These are phyloP conservation scores for Drosophila heteroneura DNA, from an alignment of 2,888 invertebrate species.

Conservation along the genomic window DNA sequence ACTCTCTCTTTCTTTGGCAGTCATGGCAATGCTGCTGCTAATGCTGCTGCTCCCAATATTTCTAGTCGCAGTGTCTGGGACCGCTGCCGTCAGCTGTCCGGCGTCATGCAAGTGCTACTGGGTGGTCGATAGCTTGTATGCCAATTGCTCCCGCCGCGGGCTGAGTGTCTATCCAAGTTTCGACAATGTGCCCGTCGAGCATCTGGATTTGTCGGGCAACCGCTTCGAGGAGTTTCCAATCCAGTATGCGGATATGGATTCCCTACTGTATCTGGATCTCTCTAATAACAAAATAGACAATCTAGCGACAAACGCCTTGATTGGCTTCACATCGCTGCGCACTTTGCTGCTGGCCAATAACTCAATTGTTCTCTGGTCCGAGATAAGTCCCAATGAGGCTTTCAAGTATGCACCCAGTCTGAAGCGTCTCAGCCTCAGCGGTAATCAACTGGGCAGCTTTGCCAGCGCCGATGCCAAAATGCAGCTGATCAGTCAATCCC, in stretches of 20 bases:
- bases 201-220: slow-evolving; percentile 89
- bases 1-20: slow-evolving; percentile 1
- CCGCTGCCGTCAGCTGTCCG: slow-evolving; percentile 74
- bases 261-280: slow-evolving; percentile 87
- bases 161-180: slow-evolving; percentile 77
- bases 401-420: slow-evolving; percentile 86
- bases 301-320: slow-evolving; percentile 85
- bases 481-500: slow-evolving; percentile 87
- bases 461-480: slow-evolving; percentile 86
- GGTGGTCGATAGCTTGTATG: slow-evolving; percentile 82
- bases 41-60: slow-evolving; percentile 11
- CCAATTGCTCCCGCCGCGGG: slow-evolving; percentile 78
- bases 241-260: slow-evolving; percentile 86
- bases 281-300: slow-evolving; percentile 87
- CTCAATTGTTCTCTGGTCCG: slow-evolving; percentile 87
- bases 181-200: slow-evolving; percentile 86
- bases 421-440: slow-evolving; percentile 88
- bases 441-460: slow-evolving; percentile 87
- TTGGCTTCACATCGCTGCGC: slow-evolving; percentile 87
- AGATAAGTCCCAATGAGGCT: slow-evolving; percentile 87
- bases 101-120: slow-evolving; percentile 80
- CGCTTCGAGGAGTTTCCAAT: slow-evolving; percentile 87
- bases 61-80: background rate
- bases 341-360: slow-evolving; percentile 89
- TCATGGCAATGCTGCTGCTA: slow-evolving; percentile 9